These are phyloP conservation scores for Ophonus ardosiacus DNA, from an alignment of 2,888 invertebrate genomes.

Conservation along the genomic window DNA sequence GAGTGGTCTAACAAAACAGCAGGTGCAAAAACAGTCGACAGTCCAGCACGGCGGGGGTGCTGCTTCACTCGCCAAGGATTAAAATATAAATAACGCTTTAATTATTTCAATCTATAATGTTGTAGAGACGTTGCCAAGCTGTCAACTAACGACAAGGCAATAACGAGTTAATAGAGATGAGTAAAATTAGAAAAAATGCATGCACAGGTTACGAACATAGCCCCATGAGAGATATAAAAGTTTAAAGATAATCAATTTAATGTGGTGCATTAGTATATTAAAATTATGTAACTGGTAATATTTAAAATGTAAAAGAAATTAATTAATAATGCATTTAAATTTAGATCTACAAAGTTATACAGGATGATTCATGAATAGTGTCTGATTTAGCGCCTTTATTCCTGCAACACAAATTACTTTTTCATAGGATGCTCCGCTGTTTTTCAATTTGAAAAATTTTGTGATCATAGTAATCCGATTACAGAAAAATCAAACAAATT, in stretches of 20 bases:
- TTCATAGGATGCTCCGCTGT: no score
- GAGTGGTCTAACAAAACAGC: slow-evolving; percentile 39
- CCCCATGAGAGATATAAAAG: slow-evolving; percentile 4
- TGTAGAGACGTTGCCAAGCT: slow-evolving; percentile 6
- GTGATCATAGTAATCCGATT: no score
- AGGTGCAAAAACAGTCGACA: slow-evolving; percentile 47
- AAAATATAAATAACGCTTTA: slow-evolving; percentile 55
- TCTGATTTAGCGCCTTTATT: no score
- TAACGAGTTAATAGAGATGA: not conserved
- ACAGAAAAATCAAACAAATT: no score
- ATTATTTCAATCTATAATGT: slow-evolving; percentile 48
- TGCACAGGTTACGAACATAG: not conserved
- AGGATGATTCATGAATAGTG: no score
- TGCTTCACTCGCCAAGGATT: slow-evolving; percentile 10
- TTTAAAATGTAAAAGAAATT: not conserved
- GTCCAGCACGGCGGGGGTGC: slow-evolving; percentile 29
- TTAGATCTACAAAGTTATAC: not conserved
- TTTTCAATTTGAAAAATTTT: no score
- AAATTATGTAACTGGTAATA: not conserved
- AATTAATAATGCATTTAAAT: not conserved
- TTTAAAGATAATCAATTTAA: not conserved
- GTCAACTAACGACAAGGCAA: not conserved
- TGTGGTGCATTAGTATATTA: not conserved
- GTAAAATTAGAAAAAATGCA: slow-evolving; percentile 19
- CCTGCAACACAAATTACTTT: no score